Percentiles rank a stretch among this genome's conserved stretches.
These are phyloP conservation scores for Antechinus flavipes DNA, from an alignment of 2,113 vertebrate species.

Conservation along the genomic window DNA sequence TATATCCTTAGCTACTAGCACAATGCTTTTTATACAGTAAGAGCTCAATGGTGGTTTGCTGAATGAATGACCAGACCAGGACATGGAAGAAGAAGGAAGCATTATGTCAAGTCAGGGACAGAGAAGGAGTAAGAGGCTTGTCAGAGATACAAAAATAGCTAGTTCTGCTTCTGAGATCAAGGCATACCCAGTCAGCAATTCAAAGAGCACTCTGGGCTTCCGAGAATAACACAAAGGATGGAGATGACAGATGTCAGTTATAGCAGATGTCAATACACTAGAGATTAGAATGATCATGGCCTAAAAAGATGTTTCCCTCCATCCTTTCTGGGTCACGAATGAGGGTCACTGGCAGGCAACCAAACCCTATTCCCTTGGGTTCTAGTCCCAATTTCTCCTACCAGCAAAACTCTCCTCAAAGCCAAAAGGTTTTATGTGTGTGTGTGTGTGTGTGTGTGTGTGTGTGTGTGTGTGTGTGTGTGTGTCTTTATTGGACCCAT, in stretches of 20 bases:
- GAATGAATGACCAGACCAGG: conserved; percentile 7
- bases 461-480: too few species aligned
- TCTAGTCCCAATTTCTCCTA: background rate
- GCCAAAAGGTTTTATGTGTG: conserved; percentile 18
- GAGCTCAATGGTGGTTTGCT: conserved; percentile 7
- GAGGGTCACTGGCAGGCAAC: conserved; percentile 64
- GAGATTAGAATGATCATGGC: conserved; percentile 33
- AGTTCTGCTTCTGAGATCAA: conserved; percentile 60
- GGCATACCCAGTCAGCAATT: conserved; percentile 71
- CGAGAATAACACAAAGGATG: conserved; percentile 34
- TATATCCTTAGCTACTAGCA: background rate
- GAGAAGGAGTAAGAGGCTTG: conserved; percentile 41
- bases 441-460: too few species aligned
- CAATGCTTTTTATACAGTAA: background rate
- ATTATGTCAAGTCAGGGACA: conserved; percentile 50
- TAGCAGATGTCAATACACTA: conserved; percentile 68
- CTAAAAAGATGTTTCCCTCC: conserved; percentile 63
- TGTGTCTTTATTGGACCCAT: conserved; percentile 60
- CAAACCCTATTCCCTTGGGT: conserved; percentile 56
- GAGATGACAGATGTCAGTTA: conserved; percentile 52
- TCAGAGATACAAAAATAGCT: conserved; percentile 52
- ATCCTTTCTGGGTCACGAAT: conserved; percentile 48
- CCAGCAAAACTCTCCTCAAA: conserved; percentile 27
- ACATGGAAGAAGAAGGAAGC: conserved; percentile 43
- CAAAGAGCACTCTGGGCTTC: conserved; percentile 50